phyloP scores from a whole-genome alignment of 2,113 vertebrate genomes.

The Vireo altiloquus region DNA sequence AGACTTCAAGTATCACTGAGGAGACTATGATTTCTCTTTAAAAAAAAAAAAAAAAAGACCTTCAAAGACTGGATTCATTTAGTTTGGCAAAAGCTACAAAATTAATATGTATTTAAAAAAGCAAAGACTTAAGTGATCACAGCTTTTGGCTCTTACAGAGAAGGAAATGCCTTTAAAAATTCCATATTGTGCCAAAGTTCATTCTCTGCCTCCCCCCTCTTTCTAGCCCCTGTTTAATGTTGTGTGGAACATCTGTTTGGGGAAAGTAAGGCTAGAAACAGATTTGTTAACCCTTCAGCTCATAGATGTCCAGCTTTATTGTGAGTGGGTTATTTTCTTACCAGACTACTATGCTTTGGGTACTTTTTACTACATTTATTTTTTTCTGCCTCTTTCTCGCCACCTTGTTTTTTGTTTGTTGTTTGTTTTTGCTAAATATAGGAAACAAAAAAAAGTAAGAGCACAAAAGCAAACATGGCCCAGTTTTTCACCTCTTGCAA shows the following conservation, averaged over 20 bases:
- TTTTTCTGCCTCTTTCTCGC: neutral
- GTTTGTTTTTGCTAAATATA: neutral
- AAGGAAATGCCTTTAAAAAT: conserved; percentile 74
- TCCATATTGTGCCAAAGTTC: conserved; percentile 3
- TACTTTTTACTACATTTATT: neutral
- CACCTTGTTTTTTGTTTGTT: neutral
- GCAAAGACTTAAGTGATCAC: conserved; percentile 56
- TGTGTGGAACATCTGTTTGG: conserved; percentile 39
- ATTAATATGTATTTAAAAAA: conserved; percentile 67
- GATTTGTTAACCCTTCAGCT: conserved; percentile 40
- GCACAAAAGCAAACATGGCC: neutral
- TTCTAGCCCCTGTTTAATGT: neutral
- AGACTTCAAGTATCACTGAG: conserved; percentile 20
- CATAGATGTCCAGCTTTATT: neutral
- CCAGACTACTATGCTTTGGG: neutral
- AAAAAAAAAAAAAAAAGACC: neutral
- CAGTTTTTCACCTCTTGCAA: neutral
- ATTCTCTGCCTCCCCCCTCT: neutral
- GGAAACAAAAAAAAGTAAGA: neutral
- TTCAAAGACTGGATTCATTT: conserved; percentile 70
- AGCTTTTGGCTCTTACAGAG: conserved; percentile 58
- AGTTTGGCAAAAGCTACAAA: conserved; percentile 72
- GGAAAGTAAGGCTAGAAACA: conserved; percentile 23
- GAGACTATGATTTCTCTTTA: conserved; percentile 7
- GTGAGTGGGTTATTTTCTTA: neutral